Evolutionary conservation across 2,888 invertebrate species (phyloP).

Genomic region (Drosophila paramelanica): DNA sequence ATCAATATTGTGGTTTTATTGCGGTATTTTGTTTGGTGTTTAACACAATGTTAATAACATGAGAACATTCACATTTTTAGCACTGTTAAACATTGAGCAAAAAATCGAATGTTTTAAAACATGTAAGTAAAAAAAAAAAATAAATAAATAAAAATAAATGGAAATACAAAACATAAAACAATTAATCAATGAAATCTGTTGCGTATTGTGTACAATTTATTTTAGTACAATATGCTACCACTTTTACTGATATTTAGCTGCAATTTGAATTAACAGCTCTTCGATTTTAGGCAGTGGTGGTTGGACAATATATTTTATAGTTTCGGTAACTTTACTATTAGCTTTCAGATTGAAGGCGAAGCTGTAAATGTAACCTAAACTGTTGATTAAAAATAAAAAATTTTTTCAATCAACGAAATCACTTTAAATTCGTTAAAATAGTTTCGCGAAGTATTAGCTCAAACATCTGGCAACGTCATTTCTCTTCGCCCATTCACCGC

Average conservation of each 20-base stretch:
- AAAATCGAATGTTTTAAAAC: background rate
- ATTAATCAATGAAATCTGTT: background rate
- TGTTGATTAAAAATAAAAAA: too few species aligned
- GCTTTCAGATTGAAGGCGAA: background rate
- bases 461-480: conserved; percentile 39
- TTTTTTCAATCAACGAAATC: background rate
- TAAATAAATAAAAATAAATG: background rate
- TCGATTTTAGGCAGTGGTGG: conserved; percentile 2
- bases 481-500: conserved; percentile 29
- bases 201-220: background rate
- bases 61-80: background rate
- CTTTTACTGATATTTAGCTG: background rate
- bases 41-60: conserved; percentile 11
- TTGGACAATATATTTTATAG: background rate
- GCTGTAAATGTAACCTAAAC: too few species aligned
- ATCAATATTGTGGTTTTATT: conserved; percentile 48
- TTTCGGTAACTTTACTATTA: too few species aligned
- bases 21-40: conserved; percentile 15
- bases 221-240: background rate
- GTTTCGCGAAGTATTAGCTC: background rate
- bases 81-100: background rate
- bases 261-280: conserved; percentile 10
- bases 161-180: background rate
- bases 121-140: background rate
- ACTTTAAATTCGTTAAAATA: background rate